phyloP scores from a whole-genome alignment of 2,797 vertebrate genomes.

The Trachurus trachurus region DNA sequence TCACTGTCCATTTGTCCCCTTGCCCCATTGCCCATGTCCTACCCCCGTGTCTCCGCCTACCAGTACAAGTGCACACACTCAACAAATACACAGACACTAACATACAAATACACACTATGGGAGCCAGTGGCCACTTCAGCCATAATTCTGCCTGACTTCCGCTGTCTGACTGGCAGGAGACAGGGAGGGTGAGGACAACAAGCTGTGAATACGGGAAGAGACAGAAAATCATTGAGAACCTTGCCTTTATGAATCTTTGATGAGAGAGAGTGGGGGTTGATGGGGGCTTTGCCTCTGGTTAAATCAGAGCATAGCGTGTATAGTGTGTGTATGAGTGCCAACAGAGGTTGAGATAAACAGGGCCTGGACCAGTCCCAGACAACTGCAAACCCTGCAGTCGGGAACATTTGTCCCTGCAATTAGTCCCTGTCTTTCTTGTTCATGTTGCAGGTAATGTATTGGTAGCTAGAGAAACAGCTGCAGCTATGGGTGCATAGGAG shows the following conservation, averaged over 20 bases:
- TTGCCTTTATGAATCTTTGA: slow-evolving; percentile 99
- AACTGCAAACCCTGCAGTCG: slow-evolving; percentile 88
- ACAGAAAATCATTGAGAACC: slow-evolving; percentile 99
- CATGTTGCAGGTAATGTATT: slow-evolving; percentile 76
- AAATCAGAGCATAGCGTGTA: slow-evolving; percentile 93
- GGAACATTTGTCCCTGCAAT: slow-evolving; percentile 91
- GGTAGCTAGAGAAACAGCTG: slow-evolving; percentile 55
- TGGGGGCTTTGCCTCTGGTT: slow-evolving; percentile 92
- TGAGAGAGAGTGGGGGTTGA: slow-evolving; percentile 86
- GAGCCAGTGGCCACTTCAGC: slow-evolving; percentile 87
- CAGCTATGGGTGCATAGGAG: slow-evolving; percentile 17
- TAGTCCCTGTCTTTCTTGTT: slow-evolving; percentile 87
- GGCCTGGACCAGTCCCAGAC: slow-evolving; percentile 90
- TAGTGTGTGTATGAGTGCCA: slow-evolving; percentile 91
- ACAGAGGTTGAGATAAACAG: slow-evolving; percentile 94
- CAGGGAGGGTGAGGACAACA: slow-evolving; percentile 92
- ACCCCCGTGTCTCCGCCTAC: slow-evolving; percentile 37
- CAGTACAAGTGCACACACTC: slow-evolving; percentile 38
- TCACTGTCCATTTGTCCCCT: slow-evolving; percentile 62
- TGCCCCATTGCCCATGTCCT: slow-evolving; percentile 52
- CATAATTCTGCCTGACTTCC: slow-evolving; percentile 94
- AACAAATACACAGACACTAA: slow-evolving; percentile 42
- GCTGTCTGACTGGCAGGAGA: slow-evolving; percentile 91
- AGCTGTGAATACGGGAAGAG: slow-evolving; percentile 97
- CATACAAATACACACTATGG: slow-evolving; percentile 62